These are phyloP conservation scores for Diaphora mendica DNA, from an alignment of 2,888 invertebrate species.

Conservation along the genomic window DNA sequence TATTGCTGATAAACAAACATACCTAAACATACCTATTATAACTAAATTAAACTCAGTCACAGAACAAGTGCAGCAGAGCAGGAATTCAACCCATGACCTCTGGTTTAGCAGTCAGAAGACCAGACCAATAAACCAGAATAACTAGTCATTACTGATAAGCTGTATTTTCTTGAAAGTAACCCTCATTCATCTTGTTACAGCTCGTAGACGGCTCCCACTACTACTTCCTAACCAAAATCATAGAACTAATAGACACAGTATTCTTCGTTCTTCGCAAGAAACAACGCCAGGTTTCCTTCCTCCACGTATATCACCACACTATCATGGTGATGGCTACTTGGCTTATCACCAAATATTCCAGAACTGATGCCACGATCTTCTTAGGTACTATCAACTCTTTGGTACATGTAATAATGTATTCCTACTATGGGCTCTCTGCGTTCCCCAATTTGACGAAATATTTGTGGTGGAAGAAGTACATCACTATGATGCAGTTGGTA, in stretches of 20 bases:
- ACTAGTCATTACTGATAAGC: background rate
- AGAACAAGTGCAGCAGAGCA: background rate
- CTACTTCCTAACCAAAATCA: constrained; percentile 90
- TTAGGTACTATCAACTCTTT: constrained; percentile 89
- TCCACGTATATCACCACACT: constrained; percentile 95
- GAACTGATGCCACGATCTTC: constrained; percentile 89
- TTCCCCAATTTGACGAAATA: constrained; percentile 89
- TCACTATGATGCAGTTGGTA: constrained; percentile 92
- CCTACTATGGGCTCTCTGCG: constrained; percentile 90
- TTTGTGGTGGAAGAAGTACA: constrained; percentile 94
- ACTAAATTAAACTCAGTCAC: background rate
- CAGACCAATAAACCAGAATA: background rate
- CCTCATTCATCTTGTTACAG: constrained; percentile 39
- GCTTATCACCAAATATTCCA: constrained; percentile 90
- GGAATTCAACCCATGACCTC: background rate
- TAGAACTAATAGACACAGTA: constrained; percentile 91
- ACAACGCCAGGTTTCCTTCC: constrained; percentile 91
- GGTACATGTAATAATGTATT: constrained; percentile 92
- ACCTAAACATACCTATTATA: too few species aligned
- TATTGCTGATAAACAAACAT: background rate
- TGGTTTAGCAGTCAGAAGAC: background rate
- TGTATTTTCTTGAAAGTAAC: background rate
- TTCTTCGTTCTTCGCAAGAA: constrained; percentile 95
- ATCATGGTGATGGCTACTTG: constrained; percentile 90
- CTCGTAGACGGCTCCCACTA: constrained; percentile 76